phyloP scores from a whole-genome alignment of 2,113 vertebrate species.

The Peromyscus leucopus region DNA sequence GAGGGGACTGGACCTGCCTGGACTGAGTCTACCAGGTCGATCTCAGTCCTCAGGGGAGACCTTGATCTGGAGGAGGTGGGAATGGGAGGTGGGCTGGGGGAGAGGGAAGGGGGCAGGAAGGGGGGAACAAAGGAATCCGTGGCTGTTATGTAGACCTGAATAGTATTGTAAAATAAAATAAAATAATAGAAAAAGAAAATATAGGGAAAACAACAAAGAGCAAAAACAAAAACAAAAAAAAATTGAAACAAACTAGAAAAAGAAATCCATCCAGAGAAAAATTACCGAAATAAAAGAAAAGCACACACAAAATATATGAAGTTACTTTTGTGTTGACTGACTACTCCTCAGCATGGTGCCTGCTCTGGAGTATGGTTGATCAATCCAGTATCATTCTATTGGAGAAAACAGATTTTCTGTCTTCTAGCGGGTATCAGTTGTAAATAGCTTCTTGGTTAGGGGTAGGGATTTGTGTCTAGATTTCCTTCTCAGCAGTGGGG shows the following conservation, averaged over 20 bases:
- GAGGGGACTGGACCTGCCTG: too few relatives aligned
- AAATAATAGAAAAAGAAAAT: too few relatives aligned
- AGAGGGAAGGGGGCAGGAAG: fast-evolving
- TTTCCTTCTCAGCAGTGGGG: not conserved
- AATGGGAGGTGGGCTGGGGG: too few relatives aligned
- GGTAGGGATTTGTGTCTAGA: not conserved
- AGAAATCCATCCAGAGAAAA: not conserved
- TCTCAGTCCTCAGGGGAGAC: too few relatives aligned
- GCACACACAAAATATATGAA: not conserved
- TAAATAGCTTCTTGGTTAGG: not conserved
- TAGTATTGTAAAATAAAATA: too few relatives aligned
- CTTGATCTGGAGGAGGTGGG: too few relatives aligned
- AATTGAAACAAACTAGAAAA: not conserved
- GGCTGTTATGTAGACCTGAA: too few relatives aligned
- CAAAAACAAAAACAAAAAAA: not conserved
- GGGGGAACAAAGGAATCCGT: too few relatives aligned
- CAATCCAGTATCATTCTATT: not conserved
- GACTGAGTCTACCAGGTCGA: too few relatives aligned
- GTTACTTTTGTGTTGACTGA: not conserved
- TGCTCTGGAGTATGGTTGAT: not conserved
- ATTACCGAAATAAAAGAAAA: not conserved
- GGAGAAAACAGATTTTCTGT: not conserved
- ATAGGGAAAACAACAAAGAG: not conserved
- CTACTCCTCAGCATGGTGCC: not conserved
- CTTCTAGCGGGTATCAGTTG: not conserved